phyloP scores from a whole-genome alignment of 2,797 vertebrate species.

The Margarornis squamiger region DNA sequence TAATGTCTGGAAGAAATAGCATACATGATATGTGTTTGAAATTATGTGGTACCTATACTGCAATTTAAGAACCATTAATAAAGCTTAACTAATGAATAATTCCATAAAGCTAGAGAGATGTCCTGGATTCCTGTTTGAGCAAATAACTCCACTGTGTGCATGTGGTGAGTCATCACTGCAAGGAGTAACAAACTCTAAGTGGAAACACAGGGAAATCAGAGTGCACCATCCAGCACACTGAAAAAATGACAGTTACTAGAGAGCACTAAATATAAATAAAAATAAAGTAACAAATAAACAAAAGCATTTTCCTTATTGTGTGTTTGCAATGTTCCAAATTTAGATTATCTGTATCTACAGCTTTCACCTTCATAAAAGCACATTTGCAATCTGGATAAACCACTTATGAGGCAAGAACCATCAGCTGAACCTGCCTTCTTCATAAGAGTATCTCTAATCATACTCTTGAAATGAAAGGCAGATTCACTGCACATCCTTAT shows the following conservation, averaged over 20 bases:
- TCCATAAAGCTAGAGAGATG: neutral
- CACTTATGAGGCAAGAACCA: neutral
- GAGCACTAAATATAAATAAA: conserved; percentile 10
- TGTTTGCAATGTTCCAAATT: neutral
- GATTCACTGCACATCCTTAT: neutral
- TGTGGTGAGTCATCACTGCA: conserved; percentile 22
- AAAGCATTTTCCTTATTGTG: neutral
- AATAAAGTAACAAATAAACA: neutral
- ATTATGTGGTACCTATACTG: neutral
- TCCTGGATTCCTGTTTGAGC: neutral
- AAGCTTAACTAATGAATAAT: neutral
- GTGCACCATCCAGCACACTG: neutral
- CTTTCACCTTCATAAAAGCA: neutral
- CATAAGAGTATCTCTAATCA: neutral
- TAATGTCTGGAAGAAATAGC: neutral
- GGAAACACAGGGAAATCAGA: neutral
- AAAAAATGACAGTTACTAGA: neutral
- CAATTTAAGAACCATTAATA: neutral
- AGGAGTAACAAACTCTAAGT: neutral
- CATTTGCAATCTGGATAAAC: neutral
- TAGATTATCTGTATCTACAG: neutral
- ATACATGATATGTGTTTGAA: neutral
- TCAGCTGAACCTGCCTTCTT: neutral
- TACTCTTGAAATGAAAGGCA: neutral
- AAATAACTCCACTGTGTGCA: neutral